phyloP scores from a whole-genome alignment of 2,113 vertebrate genomes.

The Salvelinus namaycush region DNA sequence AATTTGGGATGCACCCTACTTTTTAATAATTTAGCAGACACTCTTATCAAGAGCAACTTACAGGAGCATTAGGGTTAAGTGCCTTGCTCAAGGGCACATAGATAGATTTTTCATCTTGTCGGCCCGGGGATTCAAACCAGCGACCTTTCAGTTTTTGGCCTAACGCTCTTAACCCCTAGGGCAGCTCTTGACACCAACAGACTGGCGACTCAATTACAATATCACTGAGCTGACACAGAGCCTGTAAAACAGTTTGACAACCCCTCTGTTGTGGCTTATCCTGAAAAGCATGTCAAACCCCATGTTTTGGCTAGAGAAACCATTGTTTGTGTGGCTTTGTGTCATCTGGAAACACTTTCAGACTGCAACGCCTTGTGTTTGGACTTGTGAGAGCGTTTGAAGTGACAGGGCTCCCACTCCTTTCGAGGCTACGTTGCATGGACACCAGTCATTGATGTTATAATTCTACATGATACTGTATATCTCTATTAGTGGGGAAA shows the following conservation, averaged over 20 bases:
- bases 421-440: background rate
- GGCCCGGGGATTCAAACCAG: no score
- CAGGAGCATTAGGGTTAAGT: no score
- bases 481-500: background rate
- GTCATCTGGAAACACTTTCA: conserved; percentile 2
- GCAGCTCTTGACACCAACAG: background rate
- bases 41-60: no score
- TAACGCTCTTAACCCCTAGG: no score
- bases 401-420: background rate
- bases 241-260: background rate
- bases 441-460: background rate
- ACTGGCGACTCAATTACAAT: background rate
- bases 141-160: no score
- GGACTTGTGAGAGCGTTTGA: background rate
- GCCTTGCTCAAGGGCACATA: no score
- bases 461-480: background rate
- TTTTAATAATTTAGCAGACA: no score
- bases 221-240: background rate
- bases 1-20: background rate
- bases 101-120: no score
- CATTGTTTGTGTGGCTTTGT: conserved; percentile 1
- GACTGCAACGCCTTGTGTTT: background rate
- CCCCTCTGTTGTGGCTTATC: background rate
- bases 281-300: background rate
- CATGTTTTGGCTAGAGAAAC: background rate